Evolutionary conservation across 2,797 vertebrate genomes (phyloP).

Genomic region (Rhadinocentrus ornatus): DNA sequence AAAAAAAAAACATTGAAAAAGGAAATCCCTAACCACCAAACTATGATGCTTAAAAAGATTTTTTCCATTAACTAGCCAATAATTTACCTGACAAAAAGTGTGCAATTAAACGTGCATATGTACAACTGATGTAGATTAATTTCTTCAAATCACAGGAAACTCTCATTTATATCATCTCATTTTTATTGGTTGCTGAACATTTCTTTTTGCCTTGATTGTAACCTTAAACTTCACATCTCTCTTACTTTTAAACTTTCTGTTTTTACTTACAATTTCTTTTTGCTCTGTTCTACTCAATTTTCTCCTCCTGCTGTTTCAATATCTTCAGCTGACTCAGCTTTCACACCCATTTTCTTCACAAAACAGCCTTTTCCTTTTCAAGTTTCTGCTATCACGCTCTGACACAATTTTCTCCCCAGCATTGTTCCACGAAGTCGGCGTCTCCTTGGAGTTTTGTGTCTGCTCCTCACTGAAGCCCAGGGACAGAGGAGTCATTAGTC

Average conservation of each 20-base stretch:
- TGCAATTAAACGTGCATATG: too few relatives aligned
- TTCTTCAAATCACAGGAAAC: neutral
- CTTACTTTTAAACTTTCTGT: neutral
- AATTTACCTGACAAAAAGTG: too few relatives aligned
- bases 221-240: neutral
- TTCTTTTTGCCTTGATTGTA: neutral
- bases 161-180: neutral
- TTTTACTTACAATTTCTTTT: conserved; percentile 10
- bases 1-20: too few relatives aligned
- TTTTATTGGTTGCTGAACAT: neutral
- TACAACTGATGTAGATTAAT: too few relatives aligned
- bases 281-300: conserved; percentile 1
- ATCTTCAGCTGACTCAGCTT: conserved; percentile 39
- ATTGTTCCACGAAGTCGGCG: conserved; percentile 34
- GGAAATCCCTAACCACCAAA: too few relatives aligned
- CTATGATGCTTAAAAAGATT: too few relatives aligned
- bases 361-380: conserved; percentile 10
- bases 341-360: conserved; percentile 20
- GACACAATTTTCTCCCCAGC: conserved; percentile 35
- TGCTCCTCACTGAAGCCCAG: conserved; percentile 35
- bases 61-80: too few relatives aligned
- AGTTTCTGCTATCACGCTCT: conserved; percentile 1
- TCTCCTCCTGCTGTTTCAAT: conserved; percentile 10
- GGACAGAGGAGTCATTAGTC: conserved; percentile 67
- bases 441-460: conserved; percentile 39